Percentiles rank a stretch among this genome's conserved stretches.
Evolutionary conservation across 2,113 vertebrate species (phyloP).

Genomic region (Charina bottae): DNA sequence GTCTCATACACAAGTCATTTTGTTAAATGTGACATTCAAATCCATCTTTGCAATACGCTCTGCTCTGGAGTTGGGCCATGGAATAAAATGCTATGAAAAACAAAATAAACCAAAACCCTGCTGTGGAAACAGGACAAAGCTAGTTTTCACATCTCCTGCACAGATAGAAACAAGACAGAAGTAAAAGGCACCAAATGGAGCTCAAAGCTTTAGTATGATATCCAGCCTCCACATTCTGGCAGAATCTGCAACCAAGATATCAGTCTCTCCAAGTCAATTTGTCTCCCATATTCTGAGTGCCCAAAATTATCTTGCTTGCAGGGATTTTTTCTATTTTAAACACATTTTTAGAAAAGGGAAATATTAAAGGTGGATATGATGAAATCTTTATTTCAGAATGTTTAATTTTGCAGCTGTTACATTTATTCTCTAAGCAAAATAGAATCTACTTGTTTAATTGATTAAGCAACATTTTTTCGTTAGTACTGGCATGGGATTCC

Average conservation of each 20-base stretch:
- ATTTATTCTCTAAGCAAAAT: not conserved
- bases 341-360: constrained; percentile 61
- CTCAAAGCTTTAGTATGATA: constrained; percentile 65
- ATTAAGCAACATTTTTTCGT: not conserved
- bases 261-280: constrained; percentile 60
- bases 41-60: constrained; percentile 68
- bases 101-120: constrained; percentile 76
- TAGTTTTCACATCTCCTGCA: constrained; percentile 69
- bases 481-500: not conserved
- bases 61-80: constrained; percentile 70
- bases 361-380: constrained; percentile 43
- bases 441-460: not conserved
- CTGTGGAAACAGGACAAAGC: constrained; percentile 71
- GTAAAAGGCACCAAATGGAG: constrained; percentile 68
- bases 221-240: constrained; percentile 73
- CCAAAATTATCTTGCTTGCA: constrained; percentile 69
- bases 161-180: constrained; percentile 71
- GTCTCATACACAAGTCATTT: constrained; percentile 68
- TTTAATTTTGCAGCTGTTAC: constrained; percentile 1
- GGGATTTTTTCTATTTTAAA: constrained; percentile 41
- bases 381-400: constrained; percentile 41
- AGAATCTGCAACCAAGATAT: constrained; percentile 69
- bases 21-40: constrained; percentile 70
- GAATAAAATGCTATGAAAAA: constrained; percentile 74
- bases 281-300: constrained; percentile 54